Percentiles rank a stretch among this genome's conserved stretches.
phyloP scores from a whole-genome alignment of 1,140 invertebrate genomes.

The Polypedilum vanderplanki region DNA sequence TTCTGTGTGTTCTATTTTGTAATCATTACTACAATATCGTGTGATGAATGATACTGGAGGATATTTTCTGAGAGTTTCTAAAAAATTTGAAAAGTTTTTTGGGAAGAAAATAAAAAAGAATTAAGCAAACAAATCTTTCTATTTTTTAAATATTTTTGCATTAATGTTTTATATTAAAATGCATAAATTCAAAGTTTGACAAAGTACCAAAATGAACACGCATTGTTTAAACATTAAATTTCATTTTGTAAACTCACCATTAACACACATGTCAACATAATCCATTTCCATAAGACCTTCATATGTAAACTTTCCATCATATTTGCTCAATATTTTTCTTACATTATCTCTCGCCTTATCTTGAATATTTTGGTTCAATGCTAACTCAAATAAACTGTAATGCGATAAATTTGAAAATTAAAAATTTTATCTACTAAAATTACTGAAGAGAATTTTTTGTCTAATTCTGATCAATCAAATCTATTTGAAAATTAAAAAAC shows the following conservation, averaged over 20 bases:
- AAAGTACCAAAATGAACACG: no score
- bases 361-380: conserved; percentile 53
- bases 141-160: no score
- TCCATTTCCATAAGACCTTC: conserved; percentile 43
- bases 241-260: conserved; percentile 33
- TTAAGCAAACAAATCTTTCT: no score
- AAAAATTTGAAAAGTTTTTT: no score
- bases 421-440: no score
- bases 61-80: conserved; percentile 45
- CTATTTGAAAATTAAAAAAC: no score
- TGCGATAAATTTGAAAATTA: conserved; percentile 31
- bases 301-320: conserved; percentile 47
- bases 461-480: no score
- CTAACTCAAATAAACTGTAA: conserved; percentile 50
- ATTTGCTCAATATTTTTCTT: conserved; percentile 42
- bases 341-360: conserved; percentile 52
- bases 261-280: conserved; percentile 42
- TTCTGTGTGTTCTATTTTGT: background rate
- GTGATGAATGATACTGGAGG: conserved; percentile 41
- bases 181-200: no score
- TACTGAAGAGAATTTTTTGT: no score
- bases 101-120: no score
- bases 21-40: conserved; percentile 16
- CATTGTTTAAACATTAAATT: no score
- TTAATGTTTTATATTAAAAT: no score